phyloP scores from a whole-genome alignment of 2,888 invertebrate genomes.

The Acanthacorydalis orientalis region DNA sequence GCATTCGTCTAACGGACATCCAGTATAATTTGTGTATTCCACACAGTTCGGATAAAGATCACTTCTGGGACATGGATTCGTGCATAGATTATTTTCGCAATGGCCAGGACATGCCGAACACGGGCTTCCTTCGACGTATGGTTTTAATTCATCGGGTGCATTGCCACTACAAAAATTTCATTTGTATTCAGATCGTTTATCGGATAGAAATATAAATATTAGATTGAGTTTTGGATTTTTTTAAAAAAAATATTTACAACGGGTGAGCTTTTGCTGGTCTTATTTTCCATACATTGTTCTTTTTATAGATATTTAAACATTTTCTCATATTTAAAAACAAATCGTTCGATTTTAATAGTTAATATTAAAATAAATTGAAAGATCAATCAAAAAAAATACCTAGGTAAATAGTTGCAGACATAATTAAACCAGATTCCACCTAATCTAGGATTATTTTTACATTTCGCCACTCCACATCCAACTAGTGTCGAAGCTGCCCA shows the following conservation, averaged over 20 bases:
- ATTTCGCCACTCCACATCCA: constrained; percentile 58
- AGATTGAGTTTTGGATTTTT: no score
- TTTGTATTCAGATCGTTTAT: no score
- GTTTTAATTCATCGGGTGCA: constrained; percentile 16
- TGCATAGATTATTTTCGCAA: constrained; percentile 45
- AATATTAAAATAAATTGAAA: background rate
- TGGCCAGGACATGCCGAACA: constrained; percentile 47
- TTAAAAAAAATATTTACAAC: no score
- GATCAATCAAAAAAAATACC: constrained; percentile 33
- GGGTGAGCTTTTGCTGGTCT: no score
- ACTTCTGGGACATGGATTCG: constrained; percentile 48
- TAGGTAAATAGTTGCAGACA: constrained; percentile 72
- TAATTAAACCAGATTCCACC: constrained; percentile 42
- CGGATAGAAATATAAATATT: no score
- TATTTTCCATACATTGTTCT: no score
- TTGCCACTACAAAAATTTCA: no score
- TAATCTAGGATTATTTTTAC: constrained; percentile 33
- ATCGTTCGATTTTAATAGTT: no score
- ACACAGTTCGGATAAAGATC: constrained; percentile 58
- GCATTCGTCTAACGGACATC: no score
- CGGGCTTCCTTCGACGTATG: constrained; percentile 47
- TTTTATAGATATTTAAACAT: no score
- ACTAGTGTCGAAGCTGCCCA: constrained; percentile 65
- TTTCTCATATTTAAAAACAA: no score
- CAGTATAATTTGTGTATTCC: no score